Base-by-base conservation (phyloP, 2,888 invertebrate genomes). In the Melanargia galathea region DNA sequence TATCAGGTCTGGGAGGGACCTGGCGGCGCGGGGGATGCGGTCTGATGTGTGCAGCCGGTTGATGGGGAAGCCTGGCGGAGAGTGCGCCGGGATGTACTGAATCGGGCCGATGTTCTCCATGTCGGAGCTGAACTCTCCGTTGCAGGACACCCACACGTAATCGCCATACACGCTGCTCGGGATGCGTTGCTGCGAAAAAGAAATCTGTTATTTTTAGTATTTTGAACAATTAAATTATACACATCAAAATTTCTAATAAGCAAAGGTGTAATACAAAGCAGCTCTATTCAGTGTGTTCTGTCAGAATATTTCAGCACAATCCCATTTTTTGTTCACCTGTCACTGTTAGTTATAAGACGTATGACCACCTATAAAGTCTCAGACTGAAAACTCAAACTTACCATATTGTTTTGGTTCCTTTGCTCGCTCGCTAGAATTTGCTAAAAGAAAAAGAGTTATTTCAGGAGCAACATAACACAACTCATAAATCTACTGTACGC, bases 131-230 rank as follows among this genome's bases (percentile, higher is more conserved):
- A 93, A 94, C 84, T 96, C 95, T 18, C 98, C 98, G 40, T 93
- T 90, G 81, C 98, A 98, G 10, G 95, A 94, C 20, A 98, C 92
- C 95, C 97, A 97, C 40, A 97, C 90, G 87, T 93, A 93, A 73
- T 94, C 91, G 0, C 92, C 92, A 82, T 89, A 78, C 2, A 80
- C 77, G 40, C 83, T 76, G 0, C 85, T 86, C 10, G 88, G 87
- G 0, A 75, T 77, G 52, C 79, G 79, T 11, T 77, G 77, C 88
- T 89, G 72, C 3, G 30, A 30, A 60, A 18, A 30, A 48, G 2
- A 18, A 11, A 3, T 10, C 33, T 33, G n/a, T 38, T 13, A 38
- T 13, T 13, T 13, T 38, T 13, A n/a, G n/a, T n/a, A n/a, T n/a
- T n/a, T n/a, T n/a, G n/a, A n/a, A n/a, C n/a, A n/a, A n/a, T n/a